These are phyloP conservation scores for Bruchidius siliquastri DNA, from an alignment of 2,888 invertebrate genomes.

Conservation along the genomic window DNA sequence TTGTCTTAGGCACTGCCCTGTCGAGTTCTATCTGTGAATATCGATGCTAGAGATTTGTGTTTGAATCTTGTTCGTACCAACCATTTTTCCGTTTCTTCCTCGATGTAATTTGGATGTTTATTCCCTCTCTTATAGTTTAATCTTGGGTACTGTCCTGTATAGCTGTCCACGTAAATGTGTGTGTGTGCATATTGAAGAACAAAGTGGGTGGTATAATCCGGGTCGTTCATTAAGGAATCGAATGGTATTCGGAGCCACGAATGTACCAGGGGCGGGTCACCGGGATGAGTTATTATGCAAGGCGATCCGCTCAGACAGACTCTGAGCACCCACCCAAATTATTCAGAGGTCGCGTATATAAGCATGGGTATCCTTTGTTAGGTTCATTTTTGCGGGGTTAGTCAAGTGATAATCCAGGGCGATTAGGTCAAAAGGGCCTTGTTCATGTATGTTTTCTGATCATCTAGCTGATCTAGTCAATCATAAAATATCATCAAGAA, in stretches of 20 bases:
- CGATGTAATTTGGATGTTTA: no score
- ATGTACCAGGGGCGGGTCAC: not conserved
- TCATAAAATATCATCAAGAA: no score
- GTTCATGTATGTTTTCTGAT: no score
- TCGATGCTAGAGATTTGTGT: no score
- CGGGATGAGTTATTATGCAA: not conserved
- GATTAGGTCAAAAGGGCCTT: no score
- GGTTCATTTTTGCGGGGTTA: not conserved
- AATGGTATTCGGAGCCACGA: not conserved
- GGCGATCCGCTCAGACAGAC: not conserved
- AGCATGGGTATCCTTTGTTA: not conserved
- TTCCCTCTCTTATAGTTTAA: no score
- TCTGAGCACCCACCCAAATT: not conserved
- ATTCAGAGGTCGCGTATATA: not conserved
- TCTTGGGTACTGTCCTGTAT: not conserved
- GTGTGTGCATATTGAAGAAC: slow-evolving; percentile 12
- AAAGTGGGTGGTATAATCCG: slow-evolving; percentile 19
- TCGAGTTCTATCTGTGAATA: no score
- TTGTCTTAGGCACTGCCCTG: no score
- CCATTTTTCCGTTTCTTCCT: no score
- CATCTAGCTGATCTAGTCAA: no score
- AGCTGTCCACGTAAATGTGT: not conserved
- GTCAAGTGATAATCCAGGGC: not conserved
- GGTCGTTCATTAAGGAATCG: not conserved
- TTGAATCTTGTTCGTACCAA: no score